These are phyloP conservation scores for Lutraria rhynchaena DNA, from an alignment of 1,140 invertebrate genomes.

Conservation along the genomic window DNA sequence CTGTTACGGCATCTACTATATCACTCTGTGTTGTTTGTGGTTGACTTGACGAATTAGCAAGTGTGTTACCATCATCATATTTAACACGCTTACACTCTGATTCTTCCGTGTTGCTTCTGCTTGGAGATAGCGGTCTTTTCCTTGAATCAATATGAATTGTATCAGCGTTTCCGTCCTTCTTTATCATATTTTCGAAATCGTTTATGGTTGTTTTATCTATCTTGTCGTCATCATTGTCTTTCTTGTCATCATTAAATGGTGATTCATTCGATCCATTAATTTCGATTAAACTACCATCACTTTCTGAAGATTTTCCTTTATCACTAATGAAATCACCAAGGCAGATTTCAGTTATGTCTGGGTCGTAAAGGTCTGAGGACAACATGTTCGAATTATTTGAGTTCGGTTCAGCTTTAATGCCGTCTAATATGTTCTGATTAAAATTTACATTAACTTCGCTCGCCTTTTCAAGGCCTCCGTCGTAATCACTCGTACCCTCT, in stretches of 20 bases:
- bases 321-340: neutral
- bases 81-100: neutral
- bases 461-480: no score
- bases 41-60: no score
- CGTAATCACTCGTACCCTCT: no score
- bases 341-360: slow-evolving; percentile 40
- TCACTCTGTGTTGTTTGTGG: no score
- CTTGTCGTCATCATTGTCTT: neutral
- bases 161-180: no score
- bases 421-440: no score
- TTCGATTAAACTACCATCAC: slow-evolving; percentile 8
- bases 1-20: neutral
- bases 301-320: neutral
- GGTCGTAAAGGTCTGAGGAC: slow-evolving; percentile 8
- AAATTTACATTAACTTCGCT: no score
- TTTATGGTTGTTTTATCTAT: no score
- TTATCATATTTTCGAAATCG: no score
- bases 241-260: no score
- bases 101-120: neutral
- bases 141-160: neutral
- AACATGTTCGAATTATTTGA: no score
- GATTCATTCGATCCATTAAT: neutral
- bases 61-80: neutral
- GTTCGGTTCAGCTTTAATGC: no score
- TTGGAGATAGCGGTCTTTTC: slow-evolving; percentile 19